Conservation (phyloP, 1,140 invertebrate species). For the Hylaeus anthracinus region DNA sequence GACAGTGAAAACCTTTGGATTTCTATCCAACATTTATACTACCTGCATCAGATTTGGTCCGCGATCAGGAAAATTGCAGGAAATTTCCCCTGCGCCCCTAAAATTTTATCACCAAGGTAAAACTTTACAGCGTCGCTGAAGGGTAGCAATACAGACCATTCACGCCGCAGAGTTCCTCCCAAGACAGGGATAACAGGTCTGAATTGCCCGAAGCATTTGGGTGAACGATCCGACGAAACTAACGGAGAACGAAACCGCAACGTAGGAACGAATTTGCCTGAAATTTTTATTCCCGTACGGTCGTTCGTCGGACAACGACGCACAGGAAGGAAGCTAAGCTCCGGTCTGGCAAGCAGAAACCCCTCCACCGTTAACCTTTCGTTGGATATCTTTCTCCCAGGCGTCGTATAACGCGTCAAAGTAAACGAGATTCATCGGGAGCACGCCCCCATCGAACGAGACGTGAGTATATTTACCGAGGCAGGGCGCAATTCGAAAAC, state of each 20-base stretch:
- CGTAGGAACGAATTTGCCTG: background rate
- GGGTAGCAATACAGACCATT: slow-evolving; percentile 35
- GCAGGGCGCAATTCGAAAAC: slow-evolving; percentile 34
- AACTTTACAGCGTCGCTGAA: slow-evolving; percentile 48
- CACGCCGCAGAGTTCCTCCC: slow-evolving; percentile 8
- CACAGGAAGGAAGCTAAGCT: background rate
- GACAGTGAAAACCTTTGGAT: too few species aligned
- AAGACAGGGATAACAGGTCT: slow-evolving; percentile 41
- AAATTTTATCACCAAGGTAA: slow-evolving; percentile 54
- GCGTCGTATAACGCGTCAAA: background rate
- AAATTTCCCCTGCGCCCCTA: background rate
- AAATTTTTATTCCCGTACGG: slow-evolving; percentile 12
- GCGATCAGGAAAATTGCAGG: background rate
- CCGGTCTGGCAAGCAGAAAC: background rate
- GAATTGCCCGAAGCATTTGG: slow-evolving; percentile 13
- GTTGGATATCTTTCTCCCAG: background rate
- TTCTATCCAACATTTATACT: too few species aligned
- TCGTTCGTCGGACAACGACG: background rate
- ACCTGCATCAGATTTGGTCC: too few species aligned
- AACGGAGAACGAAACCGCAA: background rate
- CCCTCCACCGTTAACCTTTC: background rate
- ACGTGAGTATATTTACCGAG: slow-evolving; percentile 37
- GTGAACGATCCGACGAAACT: slow-evolving; percentile 23
- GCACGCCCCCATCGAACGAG: background rate
- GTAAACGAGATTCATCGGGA: background rate